phyloP scores from a whole-genome alignment of 2,797 vertebrate genomes.

The Eidolon dupreanum region DNA sequence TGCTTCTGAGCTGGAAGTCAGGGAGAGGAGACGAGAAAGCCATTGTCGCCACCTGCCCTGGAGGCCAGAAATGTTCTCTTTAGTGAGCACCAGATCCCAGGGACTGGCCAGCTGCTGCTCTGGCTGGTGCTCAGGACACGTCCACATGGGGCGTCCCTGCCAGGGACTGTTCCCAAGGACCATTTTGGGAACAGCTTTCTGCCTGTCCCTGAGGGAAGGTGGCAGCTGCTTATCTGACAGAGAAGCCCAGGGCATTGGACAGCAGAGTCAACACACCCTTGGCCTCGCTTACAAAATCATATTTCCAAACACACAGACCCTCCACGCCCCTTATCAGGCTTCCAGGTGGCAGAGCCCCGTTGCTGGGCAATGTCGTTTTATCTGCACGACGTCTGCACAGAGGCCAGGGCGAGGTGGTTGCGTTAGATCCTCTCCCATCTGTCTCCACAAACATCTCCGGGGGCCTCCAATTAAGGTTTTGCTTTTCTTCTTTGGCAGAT shows the following conservation, averaged over 20 bases:
- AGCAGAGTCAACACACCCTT: constrained; percentile 44
- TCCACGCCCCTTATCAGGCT: constrained; percentile 48
- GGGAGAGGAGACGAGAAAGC: not conserved
- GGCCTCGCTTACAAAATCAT: not conserved
- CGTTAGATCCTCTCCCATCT: constrained; percentile 66
- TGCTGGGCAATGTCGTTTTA: constrained; percentile 70
- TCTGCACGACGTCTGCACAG: not conserved
- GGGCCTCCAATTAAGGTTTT: constrained; percentile 67
- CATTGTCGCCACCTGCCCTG: not conserved
- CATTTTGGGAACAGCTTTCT: not conserved
- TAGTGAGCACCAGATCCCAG: not conserved
- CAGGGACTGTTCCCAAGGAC: too few species aligned
- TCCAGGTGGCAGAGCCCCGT: constrained; percentile 21
- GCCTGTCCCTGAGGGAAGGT: not conserved
- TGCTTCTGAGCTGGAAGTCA: not conserved
- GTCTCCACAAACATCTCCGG: constrained; percentile 68
- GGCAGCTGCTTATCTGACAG: constrained; percentile 64
- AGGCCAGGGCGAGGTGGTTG: not conserved
- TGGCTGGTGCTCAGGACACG: not conserved
- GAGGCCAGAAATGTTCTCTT: not conserved
- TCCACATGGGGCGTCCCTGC: not conserved
- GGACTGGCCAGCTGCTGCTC: not conserved
- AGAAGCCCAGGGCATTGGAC: not conserved
- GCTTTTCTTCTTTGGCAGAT: constrained; percentile 63
- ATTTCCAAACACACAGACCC: constrained; percentile 39